Evolutionary conservation across 2,113 vertebrate species (phyloP), one percentile per base, ranked within the genome.

Genomic region (Hemiscyllium ocellatum): DNA sequence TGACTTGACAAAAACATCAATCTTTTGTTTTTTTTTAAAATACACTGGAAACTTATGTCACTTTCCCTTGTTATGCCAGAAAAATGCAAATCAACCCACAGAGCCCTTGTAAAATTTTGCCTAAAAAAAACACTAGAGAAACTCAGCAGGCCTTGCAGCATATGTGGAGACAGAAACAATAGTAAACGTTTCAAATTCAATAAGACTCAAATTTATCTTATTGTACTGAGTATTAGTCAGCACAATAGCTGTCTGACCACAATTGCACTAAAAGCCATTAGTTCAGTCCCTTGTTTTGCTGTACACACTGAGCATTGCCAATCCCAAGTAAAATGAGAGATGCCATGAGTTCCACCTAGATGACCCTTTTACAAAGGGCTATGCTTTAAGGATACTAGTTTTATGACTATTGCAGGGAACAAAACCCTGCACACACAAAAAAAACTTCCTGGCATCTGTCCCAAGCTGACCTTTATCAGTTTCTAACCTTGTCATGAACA

Each of bases 381-480:
- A 93, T 13, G n/a, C 29, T 65, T 93, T 1, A 90, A 90, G 5
- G 29, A 68, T 17, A 42, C 19, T 37, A 42, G 76, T 20, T 47
- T 61, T 20, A 6, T 20, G 17, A 66, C 61, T 19, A 66, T 42
- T 68, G 61, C 61, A 66, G 19, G 65, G 2, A 66, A 37, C n/a
- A 91, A 66, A 19, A 66, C 61, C 37, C 0, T 10, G 8, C 37
- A 65, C 56, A n/a, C 56, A 61, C 7, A 61, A 61, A 65, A 20
- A 91, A 65, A 91, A 66, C 61, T 93, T 37, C 56, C 29, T 10
- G 61, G 20, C 6, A 42, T 8, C 6, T 66, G 65, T 93, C 89
- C 89, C 89, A 93, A 66, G 7, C 65, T 93, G 33, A 93, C 89
- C 33, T 66, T 93, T 93, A 66, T 37, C n/a, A 68, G n/a, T 93